Percentiles rank a stretch among this genome's conserved stretches.
These are phyloP conservation scores for Xiphorhynchus elegans DNA, from an alignment of 2,113 vertebrate genomes.

Conservation along the genomic window DNA sequence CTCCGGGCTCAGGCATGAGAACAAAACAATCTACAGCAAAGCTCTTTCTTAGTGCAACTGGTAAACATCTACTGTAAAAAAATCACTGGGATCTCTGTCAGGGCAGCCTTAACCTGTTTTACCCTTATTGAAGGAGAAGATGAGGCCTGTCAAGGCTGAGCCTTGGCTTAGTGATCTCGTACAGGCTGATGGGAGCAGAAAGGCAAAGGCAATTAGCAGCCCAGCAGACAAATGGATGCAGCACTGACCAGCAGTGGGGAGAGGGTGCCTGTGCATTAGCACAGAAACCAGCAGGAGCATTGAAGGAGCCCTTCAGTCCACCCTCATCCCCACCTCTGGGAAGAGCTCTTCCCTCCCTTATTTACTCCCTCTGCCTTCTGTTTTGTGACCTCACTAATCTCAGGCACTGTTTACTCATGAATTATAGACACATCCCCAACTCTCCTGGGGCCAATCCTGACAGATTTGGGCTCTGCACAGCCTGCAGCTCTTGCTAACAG, in stretches of 20 bases:
- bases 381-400: neutral
- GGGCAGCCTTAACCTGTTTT: neutral
- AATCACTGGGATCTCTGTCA: neutral
- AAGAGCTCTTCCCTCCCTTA: neutral
- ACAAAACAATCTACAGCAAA: neutral
- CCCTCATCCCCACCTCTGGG: neutral
- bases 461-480: neutral
- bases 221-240: neutral
- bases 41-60: neutral
- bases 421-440: neutral
- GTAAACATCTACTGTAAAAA: neutral
- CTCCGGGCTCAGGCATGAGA: neutral
- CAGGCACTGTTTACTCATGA: neutral
- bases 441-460: neutral
- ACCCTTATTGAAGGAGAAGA: neutral
- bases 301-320: neutral
- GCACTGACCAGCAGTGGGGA: neutral
- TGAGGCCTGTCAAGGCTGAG: neutral
- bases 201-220: neutral
- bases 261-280: neutral
- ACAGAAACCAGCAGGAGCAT: neutral
- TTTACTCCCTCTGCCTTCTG: neutral
- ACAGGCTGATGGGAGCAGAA: neutral
- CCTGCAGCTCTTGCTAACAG: neutral
- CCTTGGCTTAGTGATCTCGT: neutral